Conservation (phyloP, 2,888 invertebrate genomes). For the Isotomurus palustris region DNA sequence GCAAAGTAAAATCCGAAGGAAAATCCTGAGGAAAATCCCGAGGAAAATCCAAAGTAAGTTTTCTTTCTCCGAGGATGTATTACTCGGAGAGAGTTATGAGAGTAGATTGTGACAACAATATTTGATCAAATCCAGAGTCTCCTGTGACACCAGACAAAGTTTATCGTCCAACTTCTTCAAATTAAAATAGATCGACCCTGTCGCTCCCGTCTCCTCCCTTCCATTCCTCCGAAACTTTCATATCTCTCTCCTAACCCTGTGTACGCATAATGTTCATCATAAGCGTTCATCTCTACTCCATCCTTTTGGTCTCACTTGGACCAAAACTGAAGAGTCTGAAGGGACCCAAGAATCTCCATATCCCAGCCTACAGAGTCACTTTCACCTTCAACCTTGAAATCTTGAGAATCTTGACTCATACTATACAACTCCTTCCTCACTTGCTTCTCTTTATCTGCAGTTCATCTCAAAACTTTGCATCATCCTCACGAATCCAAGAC, state of each 20-base stretch:
- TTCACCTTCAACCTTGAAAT: constrained; percentile 1
- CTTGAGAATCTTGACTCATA: not conserved
- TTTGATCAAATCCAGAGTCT: constrained; percentile 29
- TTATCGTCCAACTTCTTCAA: constrained; percentile 26
- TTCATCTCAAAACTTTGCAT: not conserved
- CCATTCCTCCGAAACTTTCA: constrained; percentile 8
- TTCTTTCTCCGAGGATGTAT: too few relatives aligned
- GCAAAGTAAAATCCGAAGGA: too few relatives aligned
- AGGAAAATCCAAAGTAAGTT: too few relatives aligned
- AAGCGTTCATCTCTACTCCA: too few relatives aligned
- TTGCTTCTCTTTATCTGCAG: not conserved
- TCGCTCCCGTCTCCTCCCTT: too few relatives aligned
- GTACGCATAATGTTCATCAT: too few relatives aligned
- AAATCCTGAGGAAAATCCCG: too few relatives aligned
- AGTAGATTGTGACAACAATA: constrained; percentile 13
- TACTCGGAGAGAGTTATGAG: too few relatives aligned
- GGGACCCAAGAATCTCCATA: too few relatives aligned
- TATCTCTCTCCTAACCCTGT: constrained; percentile 31
- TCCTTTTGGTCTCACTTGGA: too few relatives aligned
- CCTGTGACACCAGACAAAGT: constrained; percentile 20
- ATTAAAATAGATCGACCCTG: constrained; percentile 31
- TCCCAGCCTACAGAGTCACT: too few relatives aligned
- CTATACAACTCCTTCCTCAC: not conserved
- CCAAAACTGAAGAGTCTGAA: too few relatives aligned
- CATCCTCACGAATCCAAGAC: not conserved